Conservation (phyloP, 1,140 invertebrate genomes). For the Dendrolimus kikuchii region DNA sequence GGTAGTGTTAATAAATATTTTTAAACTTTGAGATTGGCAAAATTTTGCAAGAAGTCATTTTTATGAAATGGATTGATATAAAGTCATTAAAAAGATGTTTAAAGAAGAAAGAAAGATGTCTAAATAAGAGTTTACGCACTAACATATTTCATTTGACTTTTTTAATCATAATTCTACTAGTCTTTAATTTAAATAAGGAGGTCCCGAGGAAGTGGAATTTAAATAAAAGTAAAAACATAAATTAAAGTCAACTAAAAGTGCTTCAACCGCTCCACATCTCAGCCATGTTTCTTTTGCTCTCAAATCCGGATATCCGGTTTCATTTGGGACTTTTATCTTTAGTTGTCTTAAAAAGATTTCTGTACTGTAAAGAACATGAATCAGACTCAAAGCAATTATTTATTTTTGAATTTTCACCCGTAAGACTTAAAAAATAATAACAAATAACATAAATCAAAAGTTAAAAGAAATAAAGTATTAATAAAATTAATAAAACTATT, state of each 20-base stretch:
- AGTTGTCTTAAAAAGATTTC: slow-evolving; percentile 27
- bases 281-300: slow-evolving; percentile 29
- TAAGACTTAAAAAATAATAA: too few relatives aligned
- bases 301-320: slow-evolving; percentile 36
- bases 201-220: not conserved
- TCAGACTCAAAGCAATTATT: not conserved
- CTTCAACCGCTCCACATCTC: slow-evolving; percentile 23
- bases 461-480: too few relatives aligned
- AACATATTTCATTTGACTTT: not conserved
- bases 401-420: too few relatives aligned
- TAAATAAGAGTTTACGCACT: not conserved
- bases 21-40: too few relatives aligned
- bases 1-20: too few relatives aligned
- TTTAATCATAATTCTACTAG: not conserved
- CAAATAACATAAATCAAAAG: too few relatives aligned
- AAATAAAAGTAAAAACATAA: slow-evolving; percentile 14
- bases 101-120: too few relatives aligned
- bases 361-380: slow-evolving; percentile 6
- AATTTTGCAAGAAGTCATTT: too few relatives aligned
- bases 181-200: not conserved
- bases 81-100: too few relatives aligned
- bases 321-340: slow-evolving; percentile 21
- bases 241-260: slow-evolving; percentile 29
- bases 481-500: too few relatives aligned
- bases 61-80: too few relatives aligned